Base-by-base conservation (phyloP, 2,113 vertebrate genomes). In the Trematocara marginatum region DNA sequence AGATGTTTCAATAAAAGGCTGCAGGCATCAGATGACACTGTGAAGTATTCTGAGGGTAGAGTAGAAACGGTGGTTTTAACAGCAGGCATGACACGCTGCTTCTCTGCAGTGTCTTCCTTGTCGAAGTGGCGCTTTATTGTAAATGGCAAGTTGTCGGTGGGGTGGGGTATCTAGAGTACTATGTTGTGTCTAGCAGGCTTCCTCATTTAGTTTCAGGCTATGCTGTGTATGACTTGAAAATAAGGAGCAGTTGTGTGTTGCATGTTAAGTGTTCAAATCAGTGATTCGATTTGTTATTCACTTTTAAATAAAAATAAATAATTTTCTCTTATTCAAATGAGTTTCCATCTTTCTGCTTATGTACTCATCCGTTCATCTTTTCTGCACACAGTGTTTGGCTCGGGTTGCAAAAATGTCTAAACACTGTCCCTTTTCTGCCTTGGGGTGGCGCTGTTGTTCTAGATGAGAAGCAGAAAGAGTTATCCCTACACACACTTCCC, bases 361-460 rank as follows among this genome's bases (percentile, higher is more conserved):
- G 6, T n/a, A 38, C 42, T 34, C 9, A 31, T 51, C 49, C 4
- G 2, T 42, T 47, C 4, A 13, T 38, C 23, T 47, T 49, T 2
- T 16, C 45, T 52, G 31, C n/a, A 20, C 10, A 23, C 3, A 2
- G 0, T 10, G 38, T 8, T 26, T 15, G 4, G 29, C 18, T 38
- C 6, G 20, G 15, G 6, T 20, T 35, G 53, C 38, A 31, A 31
- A 74, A 29, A 29, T 18, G 1, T 76, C 15, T 51, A 18, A 51
- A 76, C 71, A 76, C 10, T 15, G 7, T 59, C 9, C 57, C 20
- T 13, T 4, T 23, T 69, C 35, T 15, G 23, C 74, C 90, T 82
- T 3, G 1, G 9, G 79, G 86, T 79, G 89, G 90, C 79, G 59
- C 90, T 91, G 81, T n/a, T 84, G 89, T 40, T 84, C 45, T 13